These are phyloP conservation scores for Eristalis intricaria DNA, from an alignment of 2,888 invertebrate genomes.

Conservation along the genomic window DNA sequence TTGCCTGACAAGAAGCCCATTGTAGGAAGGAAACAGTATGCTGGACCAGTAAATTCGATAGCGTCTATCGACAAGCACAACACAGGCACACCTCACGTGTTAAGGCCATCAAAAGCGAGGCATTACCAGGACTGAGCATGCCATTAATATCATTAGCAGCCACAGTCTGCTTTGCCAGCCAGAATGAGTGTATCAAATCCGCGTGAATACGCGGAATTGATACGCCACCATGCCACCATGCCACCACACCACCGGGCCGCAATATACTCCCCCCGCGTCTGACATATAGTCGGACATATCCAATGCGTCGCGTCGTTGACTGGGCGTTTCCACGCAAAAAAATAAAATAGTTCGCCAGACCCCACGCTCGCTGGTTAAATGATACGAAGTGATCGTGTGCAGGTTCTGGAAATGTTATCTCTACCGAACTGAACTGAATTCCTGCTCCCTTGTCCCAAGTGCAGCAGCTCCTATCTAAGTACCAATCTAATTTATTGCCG, in stretches of 20 bases:
- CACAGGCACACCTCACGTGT: constrained; percentile 16
- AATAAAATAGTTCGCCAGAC: constrained; percentile 57
- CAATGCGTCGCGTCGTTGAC: constrained; percentile 15
- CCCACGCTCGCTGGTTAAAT: constrained; percentile 68
- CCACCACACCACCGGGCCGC: neutral
- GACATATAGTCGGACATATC: neutral
- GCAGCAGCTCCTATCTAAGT: constrained; percentile 71
- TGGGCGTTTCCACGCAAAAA: constrained; percentile 70
- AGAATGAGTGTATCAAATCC: constrained; percentile 67
- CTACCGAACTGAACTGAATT: constrained; percentile 58
- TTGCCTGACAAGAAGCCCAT: constrained; percentile 61
- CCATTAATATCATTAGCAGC: constrained; percentile 69
- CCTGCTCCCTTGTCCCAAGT: constrained; percentile 70
- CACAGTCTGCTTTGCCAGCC: constrained; percentile 32
- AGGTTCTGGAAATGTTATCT: constrained; percentile 69
- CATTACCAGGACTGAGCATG: constrained; percentile 44
- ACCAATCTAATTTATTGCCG: constrained; percentile 71
- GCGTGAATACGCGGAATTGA: constrained; percentile 68
- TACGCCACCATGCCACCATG: constrained; percentile 45
- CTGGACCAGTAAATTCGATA: constrained; percentile 62
- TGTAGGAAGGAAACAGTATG: constrained; percentile 65
- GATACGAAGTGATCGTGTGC: constrained; percentile 71
- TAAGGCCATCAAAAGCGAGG: constrained; percentile 28
- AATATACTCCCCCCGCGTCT: neutral
- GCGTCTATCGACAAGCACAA: constrained; percentile 60